Base-by-base conservation (phyloP, 2,888 invertebrate species). In the Antitype chi region DNA sequence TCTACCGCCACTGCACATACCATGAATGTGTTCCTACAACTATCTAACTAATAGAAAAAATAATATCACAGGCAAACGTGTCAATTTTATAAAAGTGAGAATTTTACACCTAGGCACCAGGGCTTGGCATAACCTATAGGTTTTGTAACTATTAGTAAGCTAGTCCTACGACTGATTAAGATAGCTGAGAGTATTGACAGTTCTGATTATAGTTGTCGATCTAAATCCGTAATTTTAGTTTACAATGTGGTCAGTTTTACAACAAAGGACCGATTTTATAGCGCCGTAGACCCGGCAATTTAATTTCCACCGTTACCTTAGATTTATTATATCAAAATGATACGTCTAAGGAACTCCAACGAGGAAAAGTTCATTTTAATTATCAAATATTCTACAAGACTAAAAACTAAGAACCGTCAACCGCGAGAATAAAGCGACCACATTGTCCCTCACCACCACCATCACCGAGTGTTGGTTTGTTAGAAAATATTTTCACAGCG, bases 401-500 rank as follows among this genome's bases (percentile, higher is more conserved):
- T 91, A 91, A 86, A 72, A 87, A 78, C 87, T 87, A 87, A 87
- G 83, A 88, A 86, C 81, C 85, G 79, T 80, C 87, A 86, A 88
- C 86, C 86, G 78, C 85, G 72, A 83, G 75, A 91, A 87, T 85
- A 81, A 87, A 89, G 89, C 90, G 91, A 93, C 93, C 94, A 94
- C 94, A 94, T 91, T 90, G 91, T 90, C 93, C 88, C 89, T 86
- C 90, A 90, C 91, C 90, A 85, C 89, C 88, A 89, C 86, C 89
- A 80, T 74, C 90, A 90, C 90, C 86, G 82, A 93, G 95, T 96
- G 96, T 96, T 95, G 96, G 95, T 96, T 96, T 96, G 96, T 94
- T 94, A 91, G 91, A 93, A 93, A 93, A 92, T 91, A 94, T 93
- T 94, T 94, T 96, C 96, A 96, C 96, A 96, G 96, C 96, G 94